phyloP scores from a whole-genome alignment of 2,797 vertebrate species.

The Manis crassicaudata region DNA sequence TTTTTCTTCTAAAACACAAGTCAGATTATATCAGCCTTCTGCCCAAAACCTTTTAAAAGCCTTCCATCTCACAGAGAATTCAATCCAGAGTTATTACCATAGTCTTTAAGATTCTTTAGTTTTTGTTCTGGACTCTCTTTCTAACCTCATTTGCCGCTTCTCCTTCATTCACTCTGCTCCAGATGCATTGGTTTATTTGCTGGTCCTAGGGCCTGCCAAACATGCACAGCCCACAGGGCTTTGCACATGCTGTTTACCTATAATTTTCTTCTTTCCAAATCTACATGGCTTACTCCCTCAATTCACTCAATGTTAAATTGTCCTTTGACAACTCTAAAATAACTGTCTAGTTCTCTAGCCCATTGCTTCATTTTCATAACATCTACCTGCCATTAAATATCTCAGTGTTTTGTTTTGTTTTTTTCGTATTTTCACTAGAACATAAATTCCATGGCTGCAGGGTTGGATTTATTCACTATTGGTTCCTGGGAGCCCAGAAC shows the following conservation, averaged over 20 bases:
- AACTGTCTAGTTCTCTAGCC: not conserved
- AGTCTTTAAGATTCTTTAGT: not conserved
- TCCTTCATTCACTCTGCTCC: not conserved
- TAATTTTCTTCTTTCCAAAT: not conserved
- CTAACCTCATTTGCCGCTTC: not conserved
- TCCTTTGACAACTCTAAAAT: not conserved
- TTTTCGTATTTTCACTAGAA: not conserved
- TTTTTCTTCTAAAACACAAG: not conserved
- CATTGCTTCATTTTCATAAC: conserved; percentile 1
- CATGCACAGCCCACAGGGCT: not conserved
- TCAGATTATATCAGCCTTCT: not conserved
- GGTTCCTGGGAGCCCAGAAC: not conserved
- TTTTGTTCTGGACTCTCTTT: not conserved
- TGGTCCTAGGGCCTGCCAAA: not conserved
- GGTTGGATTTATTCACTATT: not conserved
- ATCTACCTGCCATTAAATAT: not conserved
- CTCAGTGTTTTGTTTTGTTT: not conserved
- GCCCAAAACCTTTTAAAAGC: not conserved
- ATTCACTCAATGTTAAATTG: not conserved
- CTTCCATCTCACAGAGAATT: not conserved
- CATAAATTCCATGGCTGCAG: not conserved
- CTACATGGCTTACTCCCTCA: not conserved
- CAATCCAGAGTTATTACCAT: not conserved
- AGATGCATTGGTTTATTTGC: not conserved
- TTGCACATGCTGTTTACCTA: not conserved